Evolutionary conservation across 2,797 vertebrate genomes (phyloP).

Genomic region (Muscicapa striata): DNA sequence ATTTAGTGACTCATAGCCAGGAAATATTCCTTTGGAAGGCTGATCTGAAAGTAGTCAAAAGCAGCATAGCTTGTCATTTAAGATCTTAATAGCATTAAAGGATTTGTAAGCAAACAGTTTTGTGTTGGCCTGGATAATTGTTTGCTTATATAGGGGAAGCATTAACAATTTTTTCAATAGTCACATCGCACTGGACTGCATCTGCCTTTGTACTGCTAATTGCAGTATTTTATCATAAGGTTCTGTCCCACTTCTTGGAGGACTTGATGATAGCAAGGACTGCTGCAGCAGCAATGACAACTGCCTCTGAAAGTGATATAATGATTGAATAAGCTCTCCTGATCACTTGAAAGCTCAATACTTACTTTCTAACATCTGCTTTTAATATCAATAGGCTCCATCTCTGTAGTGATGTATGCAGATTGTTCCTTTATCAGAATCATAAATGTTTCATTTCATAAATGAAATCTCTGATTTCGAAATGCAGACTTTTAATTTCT

Average conservation of each 20-base stretch:
- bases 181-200: neutral
- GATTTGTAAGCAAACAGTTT: conserved; percentile 59
- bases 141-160: conserved; percentile 49
- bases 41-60: neutral
- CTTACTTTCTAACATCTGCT: neutral
- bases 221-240: conserved; percentile 51
- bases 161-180: conserved; percentile 60
- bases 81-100: conserved; percentile 65
- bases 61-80: conserved; percentile 47
- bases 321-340: neutral
- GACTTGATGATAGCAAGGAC: neutral
- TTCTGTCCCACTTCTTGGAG: conserved; percentile 30
- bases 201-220: conserved; percentile 56
- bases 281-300: neutral
- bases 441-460: neutral
- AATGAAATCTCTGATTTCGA: neutral
- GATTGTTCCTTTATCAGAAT: neutral
- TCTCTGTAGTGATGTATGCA: neutral
- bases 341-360: neutral
- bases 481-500: neutral
- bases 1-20: neutral
- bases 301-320: neutral
- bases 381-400: neutral
- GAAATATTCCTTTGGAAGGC: neutral
- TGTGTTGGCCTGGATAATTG: neutral